phyloP scores from a whole-genome alignment of 2,888 invertebrate genomes.

The Mellilla xanthometata region DNA sequence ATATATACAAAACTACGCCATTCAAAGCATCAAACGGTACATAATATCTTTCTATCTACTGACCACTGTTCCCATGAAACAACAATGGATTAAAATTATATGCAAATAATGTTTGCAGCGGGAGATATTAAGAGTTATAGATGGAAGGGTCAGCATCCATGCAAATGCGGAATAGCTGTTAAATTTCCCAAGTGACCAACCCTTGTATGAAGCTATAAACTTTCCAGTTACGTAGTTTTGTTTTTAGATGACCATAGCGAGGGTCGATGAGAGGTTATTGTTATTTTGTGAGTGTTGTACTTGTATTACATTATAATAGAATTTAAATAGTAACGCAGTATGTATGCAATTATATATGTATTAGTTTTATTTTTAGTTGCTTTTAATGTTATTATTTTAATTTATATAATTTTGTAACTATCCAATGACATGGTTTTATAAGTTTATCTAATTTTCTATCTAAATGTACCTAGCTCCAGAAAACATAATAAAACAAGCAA shows the following conservation, averaged over 20 bases:
- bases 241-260: conserved; percentile 26
- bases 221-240: conserved; percentile 34
- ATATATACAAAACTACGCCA: no score
- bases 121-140: conserved; percentile 55
- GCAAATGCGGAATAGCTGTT: conserved; percentile 58
- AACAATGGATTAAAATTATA: conserved; percentile 75
- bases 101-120: conserved; percentile 72
- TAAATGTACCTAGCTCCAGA: no score
- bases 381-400: no score
- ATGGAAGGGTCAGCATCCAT: conserved; percentile 64
- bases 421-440: no score
- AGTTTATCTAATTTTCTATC: no score
- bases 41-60: conserved; percentile 14
- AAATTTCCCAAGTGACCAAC: conserved; percentile 73
- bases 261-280: conserved; percentile 12
- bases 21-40: background rate
- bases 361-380: no score
- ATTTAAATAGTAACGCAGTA: background rate
- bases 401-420: no score
- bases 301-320: background rate
- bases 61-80: conserved; percentile 64
- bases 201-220: conserved; percentile 59
- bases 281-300: conserved; percentile 9
- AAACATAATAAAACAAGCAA: no score
- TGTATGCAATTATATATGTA: no score